These are phyloP conservation scores for Formicarius rufipectus DNA, from an alignment of 2,113 vertebrate species.

Conservation along the genomic window DNA sequence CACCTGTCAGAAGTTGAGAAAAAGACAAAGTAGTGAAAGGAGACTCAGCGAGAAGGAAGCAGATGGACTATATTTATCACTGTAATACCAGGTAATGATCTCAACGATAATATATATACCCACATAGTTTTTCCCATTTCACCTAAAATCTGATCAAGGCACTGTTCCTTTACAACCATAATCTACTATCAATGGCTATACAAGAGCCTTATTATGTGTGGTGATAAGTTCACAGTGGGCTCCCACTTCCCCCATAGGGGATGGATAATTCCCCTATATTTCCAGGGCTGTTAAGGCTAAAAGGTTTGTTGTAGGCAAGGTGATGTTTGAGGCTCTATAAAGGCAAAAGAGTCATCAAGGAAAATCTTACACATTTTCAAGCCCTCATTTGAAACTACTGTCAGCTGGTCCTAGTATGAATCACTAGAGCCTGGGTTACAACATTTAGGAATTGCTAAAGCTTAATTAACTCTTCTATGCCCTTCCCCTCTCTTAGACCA, in stretches of 20 bases:
- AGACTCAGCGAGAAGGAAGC: not conserved
- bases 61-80: not conserved
- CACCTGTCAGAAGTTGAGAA: conserved; percentile 81
- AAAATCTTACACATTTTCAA: not conserved
- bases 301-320: not conserved
- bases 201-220: not conserved
- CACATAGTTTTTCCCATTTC: not conserved
- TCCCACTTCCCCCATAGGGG: not conserved
- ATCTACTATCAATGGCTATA: not conserved
- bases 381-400: not conserved
- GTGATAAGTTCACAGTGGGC: not conserved
- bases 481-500: not conserved
- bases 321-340: not conserved
- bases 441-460: not conserved
- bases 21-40: conserved; percentile 30
- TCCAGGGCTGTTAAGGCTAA: not conserved
- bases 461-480: not conserved
- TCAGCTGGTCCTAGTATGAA: not conserved
- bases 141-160: not conserved
- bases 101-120: not conserved
- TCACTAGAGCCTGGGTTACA: not conserved
- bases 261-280: not conserved
- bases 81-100: not conserved
- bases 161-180: not conserved
- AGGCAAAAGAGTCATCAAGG: not conserved